Conservation (phyloP, 2,113 vertebrate species). For the Dasyprocta punctata region DNA sequence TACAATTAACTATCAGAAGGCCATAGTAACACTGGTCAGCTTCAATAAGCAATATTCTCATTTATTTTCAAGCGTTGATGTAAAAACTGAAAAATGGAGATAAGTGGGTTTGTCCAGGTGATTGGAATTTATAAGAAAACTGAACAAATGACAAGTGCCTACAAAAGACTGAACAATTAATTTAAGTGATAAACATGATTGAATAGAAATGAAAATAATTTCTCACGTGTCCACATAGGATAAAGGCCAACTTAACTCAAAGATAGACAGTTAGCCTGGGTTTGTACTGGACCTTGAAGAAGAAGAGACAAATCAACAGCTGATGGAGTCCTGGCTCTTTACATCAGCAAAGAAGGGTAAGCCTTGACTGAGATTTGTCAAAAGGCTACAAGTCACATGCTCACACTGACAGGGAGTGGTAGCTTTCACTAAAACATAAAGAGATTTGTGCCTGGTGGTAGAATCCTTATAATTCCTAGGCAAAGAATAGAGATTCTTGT, state of each 20-base stretch:
- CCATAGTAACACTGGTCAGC: neutral
- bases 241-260: neutral
- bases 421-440: neutral
- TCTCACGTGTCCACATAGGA: neutral
- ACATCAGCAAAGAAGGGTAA: neutral
- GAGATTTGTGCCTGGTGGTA: neutral
- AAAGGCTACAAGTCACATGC: neutral
- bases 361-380: rapidly evolving
- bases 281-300: neutral
- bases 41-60: neutral
- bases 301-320: neutral
- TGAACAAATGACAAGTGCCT: neutral
- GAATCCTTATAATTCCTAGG: neutral
- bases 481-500: neutral
- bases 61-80: neutral
- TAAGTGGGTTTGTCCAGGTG: neutral
- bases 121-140: neutral
- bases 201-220: neutral
- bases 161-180: neutral
- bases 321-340: no score
- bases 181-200: neutral
- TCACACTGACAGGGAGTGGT: neutral
- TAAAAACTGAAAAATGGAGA: neutral
- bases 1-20: neutral
- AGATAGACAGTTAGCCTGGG: neutral